Conservation (phyloP, 2,888 invertebrate genomes). For the Ophion costatus region DNA sequence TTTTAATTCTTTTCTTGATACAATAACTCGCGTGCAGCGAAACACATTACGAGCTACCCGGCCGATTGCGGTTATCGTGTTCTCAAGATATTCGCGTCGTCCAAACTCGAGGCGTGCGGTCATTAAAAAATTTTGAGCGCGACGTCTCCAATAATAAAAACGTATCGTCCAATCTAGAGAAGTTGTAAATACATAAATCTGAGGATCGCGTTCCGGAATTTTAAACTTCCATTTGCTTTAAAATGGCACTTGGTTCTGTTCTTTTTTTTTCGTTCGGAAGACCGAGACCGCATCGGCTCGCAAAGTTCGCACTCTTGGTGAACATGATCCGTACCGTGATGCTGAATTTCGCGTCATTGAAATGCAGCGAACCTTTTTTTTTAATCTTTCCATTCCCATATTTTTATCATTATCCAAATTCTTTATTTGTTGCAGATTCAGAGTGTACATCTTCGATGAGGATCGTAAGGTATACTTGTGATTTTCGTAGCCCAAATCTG, state of each 20-base stretch:
- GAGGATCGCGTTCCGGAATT: neutral
- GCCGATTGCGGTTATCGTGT: neutral
- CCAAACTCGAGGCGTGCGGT: neutral
- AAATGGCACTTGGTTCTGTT: neutral
- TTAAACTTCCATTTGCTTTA: neutral
- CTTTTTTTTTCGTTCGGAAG: neutral
- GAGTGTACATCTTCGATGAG: neutral
- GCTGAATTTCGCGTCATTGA: neutral
- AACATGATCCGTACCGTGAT: neutral
- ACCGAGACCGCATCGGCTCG: neutral
- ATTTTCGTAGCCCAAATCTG: neutral
- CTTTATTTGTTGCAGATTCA: neutral
- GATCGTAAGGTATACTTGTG: neutral
- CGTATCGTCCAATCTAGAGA: neutral
- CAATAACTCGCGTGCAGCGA: neutral
- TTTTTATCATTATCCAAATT: neutral
- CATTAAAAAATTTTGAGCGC: neutral
- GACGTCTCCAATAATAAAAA: neutral
- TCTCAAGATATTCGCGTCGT: neutral
- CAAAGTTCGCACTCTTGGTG: neutral
- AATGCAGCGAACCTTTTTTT: neutral
- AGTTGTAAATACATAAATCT: neutral
- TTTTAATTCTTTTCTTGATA: neutral
- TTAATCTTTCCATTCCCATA: neutral
- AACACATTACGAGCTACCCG: neutral